Conservation (phyloP, 2,113 vertebrate genomes). For the Protobothrops mucrosquamatus region DNA sequence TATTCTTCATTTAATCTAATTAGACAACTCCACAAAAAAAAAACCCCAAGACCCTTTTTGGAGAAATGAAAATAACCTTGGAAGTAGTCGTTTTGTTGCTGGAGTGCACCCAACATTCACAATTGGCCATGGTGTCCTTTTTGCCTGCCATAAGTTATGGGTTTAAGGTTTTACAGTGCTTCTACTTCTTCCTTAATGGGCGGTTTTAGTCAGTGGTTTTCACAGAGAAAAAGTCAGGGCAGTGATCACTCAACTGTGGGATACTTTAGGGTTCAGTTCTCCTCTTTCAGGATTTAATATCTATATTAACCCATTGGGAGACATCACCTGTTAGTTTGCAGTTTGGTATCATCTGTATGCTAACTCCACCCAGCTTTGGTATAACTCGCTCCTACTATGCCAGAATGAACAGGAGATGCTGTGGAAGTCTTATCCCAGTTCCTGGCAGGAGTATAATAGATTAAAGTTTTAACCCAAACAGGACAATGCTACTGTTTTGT, state of each 20-base stretch:
- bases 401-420: neutral
- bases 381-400: neutral
- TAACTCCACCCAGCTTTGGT: neutral
- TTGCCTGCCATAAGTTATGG: neutral
- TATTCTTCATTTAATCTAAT: neutral
- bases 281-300: neutral
- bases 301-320: neutral
- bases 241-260: neutral
- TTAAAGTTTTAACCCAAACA: neutral
- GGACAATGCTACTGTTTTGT: neutral
- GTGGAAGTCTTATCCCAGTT: neutral
- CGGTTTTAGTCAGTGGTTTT: neutral
- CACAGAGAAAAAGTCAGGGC: neutral
- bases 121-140: neutral
- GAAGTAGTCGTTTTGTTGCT: neutral
- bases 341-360: neutral
- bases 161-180: neutral
- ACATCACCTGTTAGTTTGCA: neutral
- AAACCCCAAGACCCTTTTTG: neutral
- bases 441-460: neutral
- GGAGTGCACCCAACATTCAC: neutral
- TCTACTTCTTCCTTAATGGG: neutral
- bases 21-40: neutral
- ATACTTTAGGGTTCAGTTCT: neutral
- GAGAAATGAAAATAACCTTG: neutral